These are phyloP conservation scores for Lacanobia oleracea DNA, from an alignment of 2,888 invertebrate species.

Conservation along the genomic window DNA sequence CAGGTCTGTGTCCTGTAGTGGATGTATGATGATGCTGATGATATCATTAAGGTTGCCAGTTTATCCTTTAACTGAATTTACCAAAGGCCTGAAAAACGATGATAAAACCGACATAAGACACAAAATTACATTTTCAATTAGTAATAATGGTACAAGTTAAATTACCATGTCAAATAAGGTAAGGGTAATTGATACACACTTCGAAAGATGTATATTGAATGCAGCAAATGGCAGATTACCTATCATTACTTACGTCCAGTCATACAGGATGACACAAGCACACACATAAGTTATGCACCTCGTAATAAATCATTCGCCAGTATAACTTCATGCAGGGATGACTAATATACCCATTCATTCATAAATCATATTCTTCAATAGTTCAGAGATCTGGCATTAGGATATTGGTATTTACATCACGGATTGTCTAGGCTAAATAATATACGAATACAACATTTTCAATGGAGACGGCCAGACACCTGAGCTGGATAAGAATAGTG, in stretches of 20 bases:
- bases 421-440: background rate
- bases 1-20: too few relatives aligned
- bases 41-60: too few relatives aligned
- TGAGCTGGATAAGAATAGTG: too few relatives aligned
- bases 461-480: background rate
- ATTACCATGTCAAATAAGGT: background rate
- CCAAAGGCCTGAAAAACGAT: too few relatives aligned
- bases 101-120: background rate
- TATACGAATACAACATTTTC: background rate
- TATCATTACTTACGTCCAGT: conserved; percentile 26
- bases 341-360: conserved; percentile 45
- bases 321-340: conserved; percentile 36
- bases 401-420: conserved; percentile 33
- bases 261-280: conserved; percentile 30
- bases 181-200: background rate
- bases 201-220: background rate
- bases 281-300: conserved; percentile 23
- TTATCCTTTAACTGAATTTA: too few relatives aligned
- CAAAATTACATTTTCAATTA: background rate
- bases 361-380: conserved; percentile 46
- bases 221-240: conserved; percentile 26
- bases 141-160: background rate
- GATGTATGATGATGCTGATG: too few relatives aligned
- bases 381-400: conserved; percentile 9
- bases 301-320: conserved; percentile 25